Base-by-base conservation (phyloP, 2,797 vertebrate species). In the Pangasius mekongensis region DNA sequence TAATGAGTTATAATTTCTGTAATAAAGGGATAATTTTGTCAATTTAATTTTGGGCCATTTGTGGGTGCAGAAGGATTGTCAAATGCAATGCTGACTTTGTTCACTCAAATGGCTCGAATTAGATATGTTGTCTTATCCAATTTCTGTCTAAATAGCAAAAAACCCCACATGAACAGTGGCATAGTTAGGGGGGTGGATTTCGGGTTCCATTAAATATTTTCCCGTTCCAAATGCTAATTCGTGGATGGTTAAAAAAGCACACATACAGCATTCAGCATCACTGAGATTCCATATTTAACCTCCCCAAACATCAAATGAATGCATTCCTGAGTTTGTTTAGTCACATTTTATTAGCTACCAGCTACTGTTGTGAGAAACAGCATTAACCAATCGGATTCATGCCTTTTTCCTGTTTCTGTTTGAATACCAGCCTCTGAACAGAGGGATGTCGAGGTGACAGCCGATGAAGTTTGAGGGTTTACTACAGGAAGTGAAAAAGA, bases 1-100 rank as follows among this genome's bases (percentile, higher is more conserved):
- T 69, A 69, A 84, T 69, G 43, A 84, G 18, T 33, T 84, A 49
- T 30, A 30, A 49, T 20, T 20, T 39, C 20, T 83, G 27, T 52
- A 84, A 52, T 83, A 22, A 52, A 52, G 16, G 9, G 16, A 66
- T n/a, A 83, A 83, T 67, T 83, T 5, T 49, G 64, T 13, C 43
- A 14, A 14, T 24, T 69, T 52, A 69, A 69, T 84, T 67, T 83
- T 52, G 43, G 43, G 18, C 16, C n/a, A 67, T 84, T 64, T 22
- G n/a, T 84, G 82, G 82, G 62, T 83, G 62, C 62, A 49, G 11
- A 62, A n/a, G n/a, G 5, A 83, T 7, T 64, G 10, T 47, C 24
- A 47, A 83, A 83, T 64, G 60, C 58, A 64, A 20, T 39, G 78
- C 56, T 60, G 78, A 62, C 22, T 82, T 83, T 64, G 80, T 83